Evolutionary conservation across 35 echinoderm and acorn worm genomes (phyloP).

Genomic region (Ophioderma brevispina): DNA sequence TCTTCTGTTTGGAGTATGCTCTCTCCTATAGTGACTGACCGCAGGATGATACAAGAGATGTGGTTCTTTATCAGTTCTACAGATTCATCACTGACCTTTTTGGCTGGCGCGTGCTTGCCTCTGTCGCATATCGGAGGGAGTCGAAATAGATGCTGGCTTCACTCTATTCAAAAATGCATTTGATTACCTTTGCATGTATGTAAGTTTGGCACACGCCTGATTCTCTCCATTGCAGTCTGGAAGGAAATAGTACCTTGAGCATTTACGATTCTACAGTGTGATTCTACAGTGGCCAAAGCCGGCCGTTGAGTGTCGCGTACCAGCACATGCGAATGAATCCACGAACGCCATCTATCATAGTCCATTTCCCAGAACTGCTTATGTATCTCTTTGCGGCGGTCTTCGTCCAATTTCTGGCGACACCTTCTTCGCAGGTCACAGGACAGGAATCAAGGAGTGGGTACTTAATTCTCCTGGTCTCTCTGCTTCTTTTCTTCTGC

Average conservation of each 20-base stretch:
- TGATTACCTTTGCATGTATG: no score
- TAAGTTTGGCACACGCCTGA: no score
- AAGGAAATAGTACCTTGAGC: no score
- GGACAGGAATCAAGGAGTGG: no score
- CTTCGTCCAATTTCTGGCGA: neutral
- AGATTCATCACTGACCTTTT: neutral
- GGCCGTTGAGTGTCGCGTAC: neutral
- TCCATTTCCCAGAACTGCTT: conserved; percentile 2
- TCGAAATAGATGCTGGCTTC: neutral
- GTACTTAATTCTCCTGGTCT: no score
- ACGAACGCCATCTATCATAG: neutral
- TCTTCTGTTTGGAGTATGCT: conserved; percentile 7
- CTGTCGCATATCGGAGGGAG: neutral
- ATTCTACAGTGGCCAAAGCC: neutral
- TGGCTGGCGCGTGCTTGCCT: neutral
- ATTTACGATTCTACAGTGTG: neutral
- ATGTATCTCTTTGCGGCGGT: neutral
- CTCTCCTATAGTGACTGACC: neutral
- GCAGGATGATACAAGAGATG: conserved; percentile 9
- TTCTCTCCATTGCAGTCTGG: no score
- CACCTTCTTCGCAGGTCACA: neutral
- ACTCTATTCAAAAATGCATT: no score
- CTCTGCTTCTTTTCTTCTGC: no score
- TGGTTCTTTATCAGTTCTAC: neutral
- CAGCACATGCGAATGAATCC: neutral